These are phyloP conservation scores for Leucoptera coffeella DNA, from an alignment of 2,888 invertebrate genomes.

Conservation along the genomic window DNA sequence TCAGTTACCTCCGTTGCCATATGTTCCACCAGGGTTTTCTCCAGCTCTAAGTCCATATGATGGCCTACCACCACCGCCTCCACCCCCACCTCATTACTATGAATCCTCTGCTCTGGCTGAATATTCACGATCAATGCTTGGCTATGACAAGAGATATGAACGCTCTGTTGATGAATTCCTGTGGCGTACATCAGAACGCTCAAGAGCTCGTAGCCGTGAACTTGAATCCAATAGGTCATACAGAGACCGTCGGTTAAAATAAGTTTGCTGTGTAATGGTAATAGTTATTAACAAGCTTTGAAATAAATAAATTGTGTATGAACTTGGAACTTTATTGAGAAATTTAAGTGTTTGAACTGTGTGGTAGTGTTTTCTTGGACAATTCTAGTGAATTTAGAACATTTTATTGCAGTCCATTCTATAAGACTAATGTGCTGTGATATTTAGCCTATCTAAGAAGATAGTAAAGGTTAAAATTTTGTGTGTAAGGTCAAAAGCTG, in stretches of 20 bases:
- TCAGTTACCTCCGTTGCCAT: conserved; percentile 78
- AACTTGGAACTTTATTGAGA: conserved; percentile 46
- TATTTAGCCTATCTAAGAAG: too few relatives aligned
- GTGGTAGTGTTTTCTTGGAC: conserved; percentile 8
- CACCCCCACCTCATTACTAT: conserved; percentile 51
- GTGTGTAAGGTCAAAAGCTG: too few relatives aligned
- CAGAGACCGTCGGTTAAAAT: conserved; percentile 55
- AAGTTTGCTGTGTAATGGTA: too few relatives aligned
- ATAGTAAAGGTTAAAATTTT: too few relatives aligned
- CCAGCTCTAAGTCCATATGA: conserved; percentile 51
- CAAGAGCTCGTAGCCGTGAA: conserved; percentile 52
- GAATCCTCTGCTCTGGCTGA: conserved; percentile 75
- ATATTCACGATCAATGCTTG: conserved; percentile 60
- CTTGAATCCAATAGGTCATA: conserved; percentile 54
- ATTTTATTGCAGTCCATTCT: too few relatives aligned
- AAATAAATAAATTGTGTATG: conserved; percentile 44
- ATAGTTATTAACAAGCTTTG: too few relatives aligned
- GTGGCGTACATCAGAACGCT: conserved; percentile 70
- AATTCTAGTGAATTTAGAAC: conserved; percentile 2
- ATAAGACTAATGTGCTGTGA: too few relatives aligned
- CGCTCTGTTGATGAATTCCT: conserved; percentile 83
- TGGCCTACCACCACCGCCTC: conserved; percentile 63
- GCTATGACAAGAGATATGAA: conserved; percentile 76
- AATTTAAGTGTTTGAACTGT: conserved; percentile 18
- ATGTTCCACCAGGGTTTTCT: conserved; percentile 60